Base-by-base conservation (phyloP, 1,140 invertebrate genomes). In the Solenopsis fugax region DNA sequence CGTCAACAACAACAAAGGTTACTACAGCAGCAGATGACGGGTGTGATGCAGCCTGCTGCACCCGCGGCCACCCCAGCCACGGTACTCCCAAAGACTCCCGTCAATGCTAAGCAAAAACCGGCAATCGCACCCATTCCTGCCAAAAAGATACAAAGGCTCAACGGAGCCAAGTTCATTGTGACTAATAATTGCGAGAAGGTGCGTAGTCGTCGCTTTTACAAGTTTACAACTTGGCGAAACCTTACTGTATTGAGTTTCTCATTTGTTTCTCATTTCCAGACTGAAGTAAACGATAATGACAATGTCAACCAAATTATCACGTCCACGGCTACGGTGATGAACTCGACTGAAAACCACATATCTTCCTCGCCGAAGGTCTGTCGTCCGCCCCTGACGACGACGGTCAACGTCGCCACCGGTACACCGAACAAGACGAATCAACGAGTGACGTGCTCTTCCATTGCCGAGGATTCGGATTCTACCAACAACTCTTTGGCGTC, bases 1-100 rank as follows among this genome's bases (percentile, higher is more conserved):
- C 95, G 96, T 9, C 96, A 97, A 92, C 96, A 96, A 89, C 96
- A 96, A 86, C 96, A 96, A 88, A 95, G 95, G 92, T 92, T 96
- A 88, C 88, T 96, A 56, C 96, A 96, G 37, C 96, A 96, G 88
- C 96, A 95, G 88, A 86, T 95, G 67, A 93, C 90, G 34, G 91
- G 92, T 13, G 84, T 93, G 34, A 86, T 92, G 37, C 94, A 96
- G 88, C 94, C 95, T 67, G 93, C 95, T 37, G 94, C 95, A 87
- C 93, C 94, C 3, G 92, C 92, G 13, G 93, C 94, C 54, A 88
- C 90, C 16, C 93, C 94, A 21, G 87, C 92, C 69, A 93, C 93
- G 78, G 86, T 92, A 92, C 93, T 91, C 86, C 91, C 88, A 86
- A 95, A 95, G 93, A 89, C 91, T 85, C 92, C 93, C 16, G 93